phyloP scores from a whole-genome alignment of 2,113 vertebrate species.

The Balaenoptera acutorostrata region DNA sequence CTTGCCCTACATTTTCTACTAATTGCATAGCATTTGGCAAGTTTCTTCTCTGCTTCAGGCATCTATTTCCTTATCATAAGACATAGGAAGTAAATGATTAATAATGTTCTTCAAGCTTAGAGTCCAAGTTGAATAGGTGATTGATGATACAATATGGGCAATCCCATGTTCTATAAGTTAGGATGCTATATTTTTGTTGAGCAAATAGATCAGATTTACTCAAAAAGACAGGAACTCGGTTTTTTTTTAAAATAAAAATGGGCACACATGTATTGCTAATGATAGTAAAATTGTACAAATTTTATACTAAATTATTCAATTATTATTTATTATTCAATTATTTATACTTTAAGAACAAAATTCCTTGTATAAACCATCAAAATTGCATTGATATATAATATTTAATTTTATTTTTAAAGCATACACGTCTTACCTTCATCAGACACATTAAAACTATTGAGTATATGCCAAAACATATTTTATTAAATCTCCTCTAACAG shows the following conservation, averaged over 20 bases:
- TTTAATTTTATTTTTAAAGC: neutral
- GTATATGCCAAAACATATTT: neutral
- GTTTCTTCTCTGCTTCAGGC: neutral
- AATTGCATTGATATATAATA: neutral
- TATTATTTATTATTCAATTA: too few species aligned
- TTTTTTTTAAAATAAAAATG: neutral
- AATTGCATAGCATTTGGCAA: neutral
- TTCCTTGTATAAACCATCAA: neutral
- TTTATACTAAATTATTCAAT: neutral
- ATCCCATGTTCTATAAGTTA: neutral
- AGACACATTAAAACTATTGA: neutral
- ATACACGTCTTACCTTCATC: neutral
- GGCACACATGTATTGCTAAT: neutral
- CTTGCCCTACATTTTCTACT: neutral
- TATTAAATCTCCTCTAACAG: neutral
- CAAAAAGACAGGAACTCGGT: neutral
- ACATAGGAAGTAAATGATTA: conserved; percentile 15
- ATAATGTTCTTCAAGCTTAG: conserved; percentile 23
- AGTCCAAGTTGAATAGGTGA: neutral
- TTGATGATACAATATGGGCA: neutral
- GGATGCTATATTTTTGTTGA: neutral
- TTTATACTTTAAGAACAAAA: neutral
- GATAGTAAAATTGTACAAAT: neutral
- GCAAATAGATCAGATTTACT: neutral
- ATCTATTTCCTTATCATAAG: conserved; percentile 14